A percentile compares a stretch with the other conserved stretches of the same genome.
phyloP scores from a whole-genome alignment of 2,797 vertebrate genomes.

The Crenuchus spilurus region DNA sequence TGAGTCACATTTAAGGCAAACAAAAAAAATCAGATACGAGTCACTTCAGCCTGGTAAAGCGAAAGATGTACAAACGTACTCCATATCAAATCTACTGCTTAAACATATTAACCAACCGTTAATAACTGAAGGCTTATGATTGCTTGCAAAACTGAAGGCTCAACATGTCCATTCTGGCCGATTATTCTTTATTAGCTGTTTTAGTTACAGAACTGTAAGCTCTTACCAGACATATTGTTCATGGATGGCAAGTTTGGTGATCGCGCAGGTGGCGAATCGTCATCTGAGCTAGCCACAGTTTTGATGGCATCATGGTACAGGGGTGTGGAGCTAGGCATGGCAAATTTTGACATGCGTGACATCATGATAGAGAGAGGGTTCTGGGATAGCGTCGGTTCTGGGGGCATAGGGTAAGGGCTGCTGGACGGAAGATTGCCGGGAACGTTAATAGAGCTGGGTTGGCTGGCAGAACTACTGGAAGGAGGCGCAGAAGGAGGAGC shows the following conservation, averaged over 20 bases:
- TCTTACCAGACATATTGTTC: conserved; percentile 91
- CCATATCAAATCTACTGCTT: too few relatives aligned
- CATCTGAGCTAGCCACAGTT: conserved; percentile 98
- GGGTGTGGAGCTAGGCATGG: conserved; percentile 98
- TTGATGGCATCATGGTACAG: conserved; percentile 99
- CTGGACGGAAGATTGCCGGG: conserved; percentile 93
- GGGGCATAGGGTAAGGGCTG: conserved; percentile 94
- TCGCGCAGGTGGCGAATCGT: conserved; percentile 96
- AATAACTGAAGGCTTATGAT: background rate
- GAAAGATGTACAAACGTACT: too few relatives aligned
- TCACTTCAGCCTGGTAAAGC: too few relatives aligned
- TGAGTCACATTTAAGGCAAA: too few relatives aligned
- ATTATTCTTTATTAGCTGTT: background rate
- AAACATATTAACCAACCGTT: too few relatives aligned
- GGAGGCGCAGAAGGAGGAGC: conserved; percentile 89
- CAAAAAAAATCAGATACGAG: too few relatives aligned
- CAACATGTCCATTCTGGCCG: background rate
- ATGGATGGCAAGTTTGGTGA: conserved; percentile 96
- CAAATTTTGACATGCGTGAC: conserved; percentile 99
- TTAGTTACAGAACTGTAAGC: background rate
- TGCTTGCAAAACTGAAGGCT: background rate
- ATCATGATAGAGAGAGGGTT: conserved; percentile 99
- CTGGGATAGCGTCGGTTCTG: conserved; percentile 97
- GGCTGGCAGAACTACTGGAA: conserved; percentile 76
- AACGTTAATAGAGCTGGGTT: conserved; percentile 88